These are phyloP conservation scores for Drosophila nebulosa DNA, from an alignment of 1,140 invertebrate genomes.

Conservation along the genomic window DNA sequence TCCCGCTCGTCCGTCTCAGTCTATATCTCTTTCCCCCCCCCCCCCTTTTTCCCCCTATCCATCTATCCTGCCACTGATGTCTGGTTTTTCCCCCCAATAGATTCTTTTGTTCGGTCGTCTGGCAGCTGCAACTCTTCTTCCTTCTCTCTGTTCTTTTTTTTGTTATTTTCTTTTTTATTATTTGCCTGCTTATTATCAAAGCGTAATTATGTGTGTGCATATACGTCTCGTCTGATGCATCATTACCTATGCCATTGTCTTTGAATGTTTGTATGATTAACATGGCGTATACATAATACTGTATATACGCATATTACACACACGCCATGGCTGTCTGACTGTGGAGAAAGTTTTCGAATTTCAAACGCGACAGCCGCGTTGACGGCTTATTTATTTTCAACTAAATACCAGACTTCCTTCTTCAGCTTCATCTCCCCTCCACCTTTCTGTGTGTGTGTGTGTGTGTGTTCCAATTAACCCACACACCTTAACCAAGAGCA, in stretches of 20 bases:
- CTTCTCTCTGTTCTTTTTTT: background rate
- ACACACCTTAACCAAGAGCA: conserved; percentile 20
- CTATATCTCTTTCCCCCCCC: background rate
- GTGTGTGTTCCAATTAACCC: conserved; percentile 66
- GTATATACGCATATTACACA: conserved; percentile 28
- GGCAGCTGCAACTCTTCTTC: conserved; percentile 42
- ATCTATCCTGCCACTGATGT: conserved; percentile 30
- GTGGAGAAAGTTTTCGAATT: conserved; percentile 43
- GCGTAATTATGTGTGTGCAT: conserved; percentile 65
- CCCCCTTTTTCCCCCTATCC: conserved; percentile 4
- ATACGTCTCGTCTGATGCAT: conserved; percentile 39
- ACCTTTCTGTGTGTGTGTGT: conserved; percentile 35
- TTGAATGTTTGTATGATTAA: conserved; percentile 21
- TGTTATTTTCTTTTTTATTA: conserved; percentile 38
- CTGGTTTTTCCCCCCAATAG: conserved; percentile 39
- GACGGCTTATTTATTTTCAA: conserved; percentile 49
- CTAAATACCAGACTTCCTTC: conserved; percentile 57
- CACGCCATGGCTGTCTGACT: conserved; percentile 34
- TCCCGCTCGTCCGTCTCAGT: background rate
- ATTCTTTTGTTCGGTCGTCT: conserved; percentile 70
- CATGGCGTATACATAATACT: conserved; percentile 14
- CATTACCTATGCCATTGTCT: conserved; percentile 61
- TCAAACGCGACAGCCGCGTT: conserved; percentile 36
- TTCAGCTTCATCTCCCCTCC: background rate
- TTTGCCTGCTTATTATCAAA: conserved; percentile 77